A percentile compares a stretch with the other conserved stretches of the same genome.
phyloP scores from a whole-genome alignment of 2,113 vertebrate species.

The Phyllostomus hastatus region DNA sequence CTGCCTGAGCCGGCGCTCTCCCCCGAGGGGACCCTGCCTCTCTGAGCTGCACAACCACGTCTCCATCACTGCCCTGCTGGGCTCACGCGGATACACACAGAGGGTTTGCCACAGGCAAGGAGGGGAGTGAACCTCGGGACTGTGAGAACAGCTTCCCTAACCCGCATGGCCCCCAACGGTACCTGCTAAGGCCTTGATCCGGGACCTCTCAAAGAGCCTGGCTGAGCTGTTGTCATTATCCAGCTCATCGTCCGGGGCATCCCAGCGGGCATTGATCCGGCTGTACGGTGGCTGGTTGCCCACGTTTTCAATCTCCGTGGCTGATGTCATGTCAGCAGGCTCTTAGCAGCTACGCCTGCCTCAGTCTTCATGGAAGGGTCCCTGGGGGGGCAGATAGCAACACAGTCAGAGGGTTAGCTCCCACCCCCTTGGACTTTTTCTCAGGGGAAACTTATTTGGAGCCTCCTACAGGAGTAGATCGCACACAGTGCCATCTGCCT shows the following conservation, averaged over 20 bases:
- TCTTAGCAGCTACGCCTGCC: constrained; percentile 66
- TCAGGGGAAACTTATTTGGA: constrained; percentile 44
- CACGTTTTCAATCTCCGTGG: constrained; percentile 94
- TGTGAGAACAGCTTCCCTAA: background rate
- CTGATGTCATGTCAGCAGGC: constrained; percentile 88
- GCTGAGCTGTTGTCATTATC: constrained; percentile 98
- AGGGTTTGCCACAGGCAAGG: background rate
- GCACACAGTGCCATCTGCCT: background rate
- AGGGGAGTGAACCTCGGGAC: background rate
- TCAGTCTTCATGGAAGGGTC: constrained; percentile 71
- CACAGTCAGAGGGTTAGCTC: constrained; percentile 62
- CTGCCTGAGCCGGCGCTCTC: background rate
- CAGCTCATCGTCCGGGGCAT: constrained; percentile 90
- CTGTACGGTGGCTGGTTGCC: constrained; percentile 96
- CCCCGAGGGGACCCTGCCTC: background rate
- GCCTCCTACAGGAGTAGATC: background rate
- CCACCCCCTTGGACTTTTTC: constrained; percentile 9
- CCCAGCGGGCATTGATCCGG: constrained; percentile 92
- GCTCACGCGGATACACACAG: background rate
- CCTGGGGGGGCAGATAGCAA: constrained; percentile 62
- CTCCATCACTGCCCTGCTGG: background rate
- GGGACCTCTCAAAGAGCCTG: constrained; percentile 95
- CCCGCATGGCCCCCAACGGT: background rate
- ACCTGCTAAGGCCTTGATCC: constrained; percentile 99
- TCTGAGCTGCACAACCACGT: background rate